These are phyloP conservation scores for Oxycera nigricornis DNA, from an alignment of 2,888 invertebrate species.

Conservation along the genomic window DNA sequence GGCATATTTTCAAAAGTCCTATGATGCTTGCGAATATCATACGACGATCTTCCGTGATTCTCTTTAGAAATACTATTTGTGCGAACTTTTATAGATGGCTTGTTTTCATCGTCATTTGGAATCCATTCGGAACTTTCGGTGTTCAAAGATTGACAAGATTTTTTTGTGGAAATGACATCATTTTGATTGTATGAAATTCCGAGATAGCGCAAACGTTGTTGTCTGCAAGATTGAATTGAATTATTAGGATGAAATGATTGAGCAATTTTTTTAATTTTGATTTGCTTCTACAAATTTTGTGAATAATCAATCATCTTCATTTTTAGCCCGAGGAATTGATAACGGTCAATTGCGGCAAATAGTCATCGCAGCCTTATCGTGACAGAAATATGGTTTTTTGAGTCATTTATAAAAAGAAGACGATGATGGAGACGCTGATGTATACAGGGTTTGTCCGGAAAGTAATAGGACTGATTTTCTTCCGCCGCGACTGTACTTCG, in stretches of 20 bases:
- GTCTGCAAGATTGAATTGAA: neutral
- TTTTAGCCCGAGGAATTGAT: too few species aligned
- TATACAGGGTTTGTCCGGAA: constrained; percentile 10
- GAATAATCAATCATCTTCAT: too few species aligned
- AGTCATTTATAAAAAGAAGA: too few species aligned
- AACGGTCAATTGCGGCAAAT: too few species aligned
- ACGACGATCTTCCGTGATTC: constrained; percentile 6
- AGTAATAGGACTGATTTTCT: constrained; percentile 14
- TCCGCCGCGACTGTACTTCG: constrained; percentile 20
- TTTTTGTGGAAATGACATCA: neutral
- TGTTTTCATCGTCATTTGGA: constrained; percentile 49
- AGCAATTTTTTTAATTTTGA: too few species aligned
- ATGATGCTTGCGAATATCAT: neutral
- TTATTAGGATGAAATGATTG: neutral
- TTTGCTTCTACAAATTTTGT: too few species aligned
- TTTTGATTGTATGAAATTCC: constrained; percentile 43
- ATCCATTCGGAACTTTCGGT: constrained; percentile 55
- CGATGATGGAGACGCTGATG: too few species aligned
- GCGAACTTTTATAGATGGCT: neutral
- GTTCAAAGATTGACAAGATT: constrained; percentile 20
- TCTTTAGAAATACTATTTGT: neutral
- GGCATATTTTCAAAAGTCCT: constrained; percentile 52
- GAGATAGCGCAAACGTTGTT: constrained; percentile 45
- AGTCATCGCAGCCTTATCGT: too few species aligned
- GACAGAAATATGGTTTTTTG: too few species aligned